Conservation (phyloP, 2,888 invertebrate species). For the Spodoptera exigua region DNA sequence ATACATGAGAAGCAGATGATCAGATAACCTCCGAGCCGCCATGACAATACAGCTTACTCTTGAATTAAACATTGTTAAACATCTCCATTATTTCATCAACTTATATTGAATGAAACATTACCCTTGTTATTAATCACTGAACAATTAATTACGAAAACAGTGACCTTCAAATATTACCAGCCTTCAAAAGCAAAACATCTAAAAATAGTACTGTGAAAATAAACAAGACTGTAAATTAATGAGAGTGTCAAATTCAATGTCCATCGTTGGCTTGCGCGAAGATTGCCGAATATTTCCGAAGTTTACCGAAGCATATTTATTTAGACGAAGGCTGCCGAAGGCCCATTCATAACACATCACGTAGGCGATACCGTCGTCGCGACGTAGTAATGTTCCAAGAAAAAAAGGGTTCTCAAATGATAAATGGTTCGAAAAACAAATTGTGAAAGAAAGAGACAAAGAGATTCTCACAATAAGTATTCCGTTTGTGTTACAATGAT, state of each 20-base stretch:
- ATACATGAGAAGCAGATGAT: too few species aligned
- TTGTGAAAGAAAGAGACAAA: constrained; percentile 61
- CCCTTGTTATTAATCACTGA: too few species aligned
- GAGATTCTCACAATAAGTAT: constrained; percentile 60
- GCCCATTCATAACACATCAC: constrained; percentile 64
- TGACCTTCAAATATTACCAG: constrained; percentile 13
- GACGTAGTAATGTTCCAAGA: constrained; percentile 64
- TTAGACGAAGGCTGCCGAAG: constrained; percentile 27
- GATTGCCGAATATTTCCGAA: constrained; percentile 12
- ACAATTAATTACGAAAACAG: background rate
- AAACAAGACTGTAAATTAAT: constrained; percentile 38
- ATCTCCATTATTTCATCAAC: too few species aligned
- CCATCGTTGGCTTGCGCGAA: constrained; percentile 5
- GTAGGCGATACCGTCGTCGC: too few species aligned
- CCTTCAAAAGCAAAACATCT: constrained; percentile 3
- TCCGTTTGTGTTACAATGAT: constrained; percentile 58
- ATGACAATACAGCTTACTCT: too few species aligned
- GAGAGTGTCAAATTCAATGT: constrained; percentile 38
- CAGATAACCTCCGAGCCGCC: too few species aligned
- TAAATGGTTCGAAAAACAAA: constrained; percentile 65
- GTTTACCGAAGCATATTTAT: constrained; percentile 17
- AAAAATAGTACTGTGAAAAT: constrained; percentile 27
- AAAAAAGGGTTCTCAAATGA: constrained; percentile 69
- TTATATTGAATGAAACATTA: too few species aligned
- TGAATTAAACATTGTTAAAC: too few species aligned